These are phyloP conservation scores for Regulus satrapa DNA, from an alignment of 2,113 vertebrate genomes.

Conservation along the genomic window DNA sequence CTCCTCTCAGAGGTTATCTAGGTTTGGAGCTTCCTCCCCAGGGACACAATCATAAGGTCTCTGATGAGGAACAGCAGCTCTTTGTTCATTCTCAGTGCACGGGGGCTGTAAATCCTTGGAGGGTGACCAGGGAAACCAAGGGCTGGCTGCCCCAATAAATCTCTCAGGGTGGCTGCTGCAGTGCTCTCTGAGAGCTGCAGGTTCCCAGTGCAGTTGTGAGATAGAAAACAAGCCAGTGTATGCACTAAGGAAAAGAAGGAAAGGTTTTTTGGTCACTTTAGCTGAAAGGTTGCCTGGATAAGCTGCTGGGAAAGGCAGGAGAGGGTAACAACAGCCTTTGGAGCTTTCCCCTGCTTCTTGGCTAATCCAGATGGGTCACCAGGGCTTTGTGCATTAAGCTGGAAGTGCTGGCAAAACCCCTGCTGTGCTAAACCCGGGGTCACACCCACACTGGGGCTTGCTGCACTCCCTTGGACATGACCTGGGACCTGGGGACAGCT, in stretches of 20 bases:
- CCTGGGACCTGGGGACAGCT: neutral
- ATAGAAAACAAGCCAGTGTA: neutral
- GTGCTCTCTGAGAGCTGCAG: neutral
- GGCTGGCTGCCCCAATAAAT: slow-evolving; percentile 25
- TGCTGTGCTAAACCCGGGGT: neutral
- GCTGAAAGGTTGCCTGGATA: neutral
- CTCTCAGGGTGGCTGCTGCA: neutral
- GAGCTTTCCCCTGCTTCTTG: neutral
- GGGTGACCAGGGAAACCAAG: slow-evolving; percentile 46
- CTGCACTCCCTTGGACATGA: neutral
- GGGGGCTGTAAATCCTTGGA: slow-evolving; percentile 7
- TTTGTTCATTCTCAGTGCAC: slow-evolving; percentile 22
- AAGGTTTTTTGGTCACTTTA: neutral
- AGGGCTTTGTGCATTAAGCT: neutral
- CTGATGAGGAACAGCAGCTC: slow-evolving; percentile 49
- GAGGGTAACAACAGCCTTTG: neutral
- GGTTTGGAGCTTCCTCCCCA: slow-evolving; percentile 16
- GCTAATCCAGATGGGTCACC: neutral
- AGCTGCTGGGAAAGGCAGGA: neutral
- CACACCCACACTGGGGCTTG: neutral
- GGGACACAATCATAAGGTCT: neutral
- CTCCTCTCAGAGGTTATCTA: slow-evolving; percentile 41
- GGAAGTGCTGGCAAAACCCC: neutral
- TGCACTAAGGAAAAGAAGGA: neutral
- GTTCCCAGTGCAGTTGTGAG: neutral